These are phyloP conservation scores for Semaprochilodus insignis DNA, from an alignment of 2,797 vertebrate genomes.

Conservation along the genomic window DNA sequence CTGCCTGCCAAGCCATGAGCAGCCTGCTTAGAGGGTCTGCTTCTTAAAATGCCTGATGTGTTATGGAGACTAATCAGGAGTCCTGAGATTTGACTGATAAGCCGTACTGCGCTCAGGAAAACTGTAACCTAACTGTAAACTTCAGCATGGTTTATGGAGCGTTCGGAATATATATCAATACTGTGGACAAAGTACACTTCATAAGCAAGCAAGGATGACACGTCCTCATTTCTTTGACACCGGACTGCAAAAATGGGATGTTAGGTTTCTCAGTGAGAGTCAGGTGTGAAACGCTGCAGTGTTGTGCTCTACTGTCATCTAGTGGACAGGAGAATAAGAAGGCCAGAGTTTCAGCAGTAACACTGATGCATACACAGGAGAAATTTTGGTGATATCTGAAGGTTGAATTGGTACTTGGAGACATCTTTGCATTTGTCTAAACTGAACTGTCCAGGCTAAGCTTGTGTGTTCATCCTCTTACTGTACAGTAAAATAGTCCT, in stretches of 20 bases:
- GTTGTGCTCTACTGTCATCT: slow-evolving; percentile 35
- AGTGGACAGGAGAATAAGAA: slow-evolving; percentile 1
- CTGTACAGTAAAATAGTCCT: too few relatives aligned
- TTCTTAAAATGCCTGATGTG: neutral
- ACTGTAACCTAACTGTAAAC: slow-evolving; percentile 12
- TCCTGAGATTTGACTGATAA: neutral
- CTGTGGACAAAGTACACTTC: neutral
- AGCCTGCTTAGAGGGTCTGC: neutral
- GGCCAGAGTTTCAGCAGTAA: neutral
- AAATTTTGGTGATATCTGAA: too few relatives aligned
- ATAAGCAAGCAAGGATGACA: slow-evolving; percentile 4
- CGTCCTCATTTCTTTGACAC: neutral
- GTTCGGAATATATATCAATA: neutral
- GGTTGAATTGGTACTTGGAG: too few relatives aligned
- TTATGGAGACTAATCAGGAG: neutral
- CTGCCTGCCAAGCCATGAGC: neutral
- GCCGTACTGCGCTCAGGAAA: neutral
- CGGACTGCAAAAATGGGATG: neutral
- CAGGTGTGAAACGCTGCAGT: neutral
- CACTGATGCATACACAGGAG: too few relatives aligned
- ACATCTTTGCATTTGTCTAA: too few relatives aligned
- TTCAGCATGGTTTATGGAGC: slow-evolving; percentile 12
- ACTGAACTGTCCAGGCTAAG: too few relatives aligned
- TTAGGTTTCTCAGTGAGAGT: neutral
- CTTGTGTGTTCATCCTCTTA: too few relatives aligned